Evolutionary conservation across 2,113 vertebrate species (phyloP).

Genomic region (Triplophysa rosa): DNA sequence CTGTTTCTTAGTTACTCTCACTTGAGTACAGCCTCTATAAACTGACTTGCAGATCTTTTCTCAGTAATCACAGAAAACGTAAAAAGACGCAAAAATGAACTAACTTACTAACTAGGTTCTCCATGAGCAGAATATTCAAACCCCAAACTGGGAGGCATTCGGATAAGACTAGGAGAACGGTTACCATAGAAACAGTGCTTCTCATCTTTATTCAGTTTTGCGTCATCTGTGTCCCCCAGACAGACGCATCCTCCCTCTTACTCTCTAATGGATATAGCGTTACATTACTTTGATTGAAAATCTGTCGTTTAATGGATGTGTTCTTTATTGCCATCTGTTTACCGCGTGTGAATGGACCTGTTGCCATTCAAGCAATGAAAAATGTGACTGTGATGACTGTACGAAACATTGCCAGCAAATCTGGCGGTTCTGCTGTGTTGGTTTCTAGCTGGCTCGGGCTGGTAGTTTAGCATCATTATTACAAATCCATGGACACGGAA

Average conservation of each 20-base stretch:
- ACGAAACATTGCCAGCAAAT: too few species aligned
- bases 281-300: neutral
- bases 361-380: too few species aligned
- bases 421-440: neutral
- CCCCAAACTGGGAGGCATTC: constrained; percentile 17
- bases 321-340: constrained; percentile 13
- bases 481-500: neutral
- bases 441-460: neutral
- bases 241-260: constrained; percentile 42
- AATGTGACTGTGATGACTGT: too few species aligned
- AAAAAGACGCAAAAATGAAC: too few species aligned
- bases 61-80: neutral
- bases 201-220: constrained; percentile 56
- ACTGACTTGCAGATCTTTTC: neutral
- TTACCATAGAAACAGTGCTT: constrained; percentile 75
- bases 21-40: neutral
- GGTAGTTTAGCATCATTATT: neutral
- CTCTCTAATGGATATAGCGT: neutral
- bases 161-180: constrained; percentile 48
- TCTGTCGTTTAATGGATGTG: neutral
- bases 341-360: too few species aligned
- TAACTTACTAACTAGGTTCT: neutral
- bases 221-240: constrained; percentile 63
- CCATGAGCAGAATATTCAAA: neutral
- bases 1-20: neutral